phyloP scores from a whole-genome alignment of 1,140 invertebrate genomes.

The Nylanderia fulva region DNA sequence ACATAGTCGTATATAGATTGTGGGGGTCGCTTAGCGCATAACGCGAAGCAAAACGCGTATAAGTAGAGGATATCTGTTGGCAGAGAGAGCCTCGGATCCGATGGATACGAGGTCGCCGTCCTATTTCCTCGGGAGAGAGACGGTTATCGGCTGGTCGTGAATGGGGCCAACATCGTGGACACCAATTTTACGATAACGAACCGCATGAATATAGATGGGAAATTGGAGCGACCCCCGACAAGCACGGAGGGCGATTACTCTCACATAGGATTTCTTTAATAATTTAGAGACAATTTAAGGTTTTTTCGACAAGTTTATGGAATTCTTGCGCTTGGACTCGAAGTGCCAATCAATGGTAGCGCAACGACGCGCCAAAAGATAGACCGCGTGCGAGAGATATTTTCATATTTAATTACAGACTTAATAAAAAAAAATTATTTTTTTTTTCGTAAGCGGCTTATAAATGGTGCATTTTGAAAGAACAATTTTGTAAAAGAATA shows the following conservation, averaged over 20 bases:
- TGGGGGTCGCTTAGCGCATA: conserved; percentile 34
- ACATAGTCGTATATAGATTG: conserved; percentile 58
- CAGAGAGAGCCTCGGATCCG: conserved; percentile 5
- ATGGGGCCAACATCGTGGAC: conserved; percentile 45
- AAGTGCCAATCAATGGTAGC: background rate
- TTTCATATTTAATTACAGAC: background rate
- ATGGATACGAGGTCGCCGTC: conserved; percentile 45
- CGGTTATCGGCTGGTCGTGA: conserved; percentile 19
- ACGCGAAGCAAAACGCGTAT: conserved; percentile 54
- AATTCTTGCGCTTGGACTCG: background rate
- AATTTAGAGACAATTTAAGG: conserved; percentile 23
- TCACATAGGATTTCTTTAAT: background rate
- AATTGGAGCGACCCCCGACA: conserved; percentile 32
- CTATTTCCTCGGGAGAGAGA: conserved; percentile 54
- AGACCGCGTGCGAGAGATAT: background rate
- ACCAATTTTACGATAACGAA: conserved; percentile 68
- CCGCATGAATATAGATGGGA: conserved; percentile 63
- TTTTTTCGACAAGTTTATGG: background rate
- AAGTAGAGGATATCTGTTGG: conserved; percentile 57
- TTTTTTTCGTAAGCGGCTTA: background rate
- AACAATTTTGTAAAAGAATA: background rate
- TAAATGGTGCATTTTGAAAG: background rate
- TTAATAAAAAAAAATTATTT: background rate
- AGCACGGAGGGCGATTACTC: background rate
- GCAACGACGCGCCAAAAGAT: background rate